Percentiles rank a stretch among this genome's conserved stretches.
These are phyloP conservation scores for Amphipoea oculea DNA, from an alignment of 2,888 invertebrate species.

Conservation along the genomic window DNA sequence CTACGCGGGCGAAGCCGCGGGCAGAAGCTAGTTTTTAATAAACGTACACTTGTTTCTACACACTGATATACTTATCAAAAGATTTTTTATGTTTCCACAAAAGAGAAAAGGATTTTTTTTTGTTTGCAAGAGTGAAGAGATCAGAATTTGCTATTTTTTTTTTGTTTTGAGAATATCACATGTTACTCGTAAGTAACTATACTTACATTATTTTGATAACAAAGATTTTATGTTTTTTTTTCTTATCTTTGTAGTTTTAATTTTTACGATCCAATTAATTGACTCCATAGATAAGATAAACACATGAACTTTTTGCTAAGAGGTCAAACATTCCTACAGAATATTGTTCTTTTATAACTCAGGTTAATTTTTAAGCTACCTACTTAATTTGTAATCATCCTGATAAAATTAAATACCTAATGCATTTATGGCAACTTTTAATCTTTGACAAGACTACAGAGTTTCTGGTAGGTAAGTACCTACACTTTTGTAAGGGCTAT, in stretches of 20 bases:
- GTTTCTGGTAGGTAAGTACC: neutral
- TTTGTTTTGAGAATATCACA: constrained; percentile 11
- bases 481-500: neutral
- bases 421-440: neutral
- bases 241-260: constrained; percentile 30
- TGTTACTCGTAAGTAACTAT: neutral
- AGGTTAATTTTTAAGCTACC: neutral
- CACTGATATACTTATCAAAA: no score
- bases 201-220: constrained; percentile 6
- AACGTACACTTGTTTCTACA: neutral
- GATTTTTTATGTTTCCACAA: neutral
- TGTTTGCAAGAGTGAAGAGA: neutral
- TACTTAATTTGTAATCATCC: neutral
- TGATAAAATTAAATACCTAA: neutral
- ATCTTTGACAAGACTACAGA: no score
- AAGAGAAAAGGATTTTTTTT: no score
- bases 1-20: no score
- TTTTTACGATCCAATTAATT: constrained; percentile 63
- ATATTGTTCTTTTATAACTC: neutral
- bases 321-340: neutral
- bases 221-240: neutral
- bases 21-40: no score
- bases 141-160: neutral
- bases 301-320: constrained; percentile 9
- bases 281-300: constrained; percentile 34